Evolutionary conservation across 92 coral and sea anemone genomes (phyloP), one percentile per base, ranked within the genome.

Genomic region (Pocillopora grandis): DNA sequence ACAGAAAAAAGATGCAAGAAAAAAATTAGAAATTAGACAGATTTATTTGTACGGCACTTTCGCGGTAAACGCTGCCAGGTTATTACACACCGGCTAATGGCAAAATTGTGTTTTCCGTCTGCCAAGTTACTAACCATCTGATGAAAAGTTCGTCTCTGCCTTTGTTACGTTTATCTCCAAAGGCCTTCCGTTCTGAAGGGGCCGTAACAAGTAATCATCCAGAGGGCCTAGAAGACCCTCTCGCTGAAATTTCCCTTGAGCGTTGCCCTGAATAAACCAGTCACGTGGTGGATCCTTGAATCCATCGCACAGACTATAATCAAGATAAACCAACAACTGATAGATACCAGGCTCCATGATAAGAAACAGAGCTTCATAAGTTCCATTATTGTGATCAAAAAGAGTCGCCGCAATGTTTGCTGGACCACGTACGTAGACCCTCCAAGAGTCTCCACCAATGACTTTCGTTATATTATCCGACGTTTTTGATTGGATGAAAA

Each of bases 181-280:
- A 10, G 62, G 55, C 5, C 85, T 84, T 1, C 86, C 91, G 35
- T 82, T 78, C 42, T 92, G 93, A 19, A 69, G 85, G 56, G 74
- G 56, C 12, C 36, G 56, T 15, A 35, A 9, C 12, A 70, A 37
- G 23, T 16, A 70, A 15, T 93, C 94, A 76, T 93, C 91, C 35
- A 88, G 60, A 5, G 75, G 20, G 19, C 94, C 93, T 31, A 93
- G 92, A 16, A 77, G 63, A 13, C 90, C 93, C 2, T 88, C 90
- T 65, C 83, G 75, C 49, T 93, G 96, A 33, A 70, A 85, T 76
- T 90, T 88, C 14, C 96, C 94, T 35, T 93, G 96, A 16, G 90
- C 90, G 71, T 90, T 90, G 19, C 96, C 96, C 85, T 37, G 37
- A 85, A 89, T 92, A 35, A 92, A 92, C 95, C 95, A 92, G 57